phyloP scores from a whole-genome alignment of 2,113 vertebrate genomes.

The Lagopus leucura region DNA sequence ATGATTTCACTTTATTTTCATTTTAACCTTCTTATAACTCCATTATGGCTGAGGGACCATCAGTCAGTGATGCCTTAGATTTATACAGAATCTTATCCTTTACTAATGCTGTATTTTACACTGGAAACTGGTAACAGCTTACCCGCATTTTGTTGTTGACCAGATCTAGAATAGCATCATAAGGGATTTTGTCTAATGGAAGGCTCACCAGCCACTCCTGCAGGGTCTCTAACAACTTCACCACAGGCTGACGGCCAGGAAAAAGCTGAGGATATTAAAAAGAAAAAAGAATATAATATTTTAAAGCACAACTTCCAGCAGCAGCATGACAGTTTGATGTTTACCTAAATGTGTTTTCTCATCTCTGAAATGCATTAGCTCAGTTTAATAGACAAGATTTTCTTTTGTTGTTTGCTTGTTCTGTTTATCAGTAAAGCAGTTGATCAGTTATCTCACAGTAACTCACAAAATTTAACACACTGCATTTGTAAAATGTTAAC shows the following conservation, averaged over 20 bases:
- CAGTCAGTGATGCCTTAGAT: constrained; percentile 54
- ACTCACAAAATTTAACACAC: background rate
- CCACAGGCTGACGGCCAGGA: constrained; percentile 87
- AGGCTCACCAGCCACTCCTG: constrained; percentile 93
- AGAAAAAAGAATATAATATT: background rate
- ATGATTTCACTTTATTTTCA: constrained; percentile 45
- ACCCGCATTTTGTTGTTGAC: constrained; percentile 98
- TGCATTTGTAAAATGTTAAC: background rate
- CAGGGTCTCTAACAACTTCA: constrained; percentile 91
- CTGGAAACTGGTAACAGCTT: constrained; percentile 47
- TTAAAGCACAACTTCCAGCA: background rate
- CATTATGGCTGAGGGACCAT: constrained; percentile 46
- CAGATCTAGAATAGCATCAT: constrained; percentile 91
- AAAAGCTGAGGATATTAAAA: constrained; percentile 80
- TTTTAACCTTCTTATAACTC: constrained; percentile 69
- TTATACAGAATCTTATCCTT: constrained; percentile 21
- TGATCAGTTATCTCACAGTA: background rate
- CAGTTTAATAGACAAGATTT: background rate
- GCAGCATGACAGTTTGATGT: background rate
- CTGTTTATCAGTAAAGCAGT: background rate
- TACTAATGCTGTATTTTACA: constrained; percentile 38
- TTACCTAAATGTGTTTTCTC: background rate
- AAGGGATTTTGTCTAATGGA: constrained; percentile 91
- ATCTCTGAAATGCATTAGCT: background rate
- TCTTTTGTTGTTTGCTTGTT: background rate